Conservation (phyloP, 2,888 invertebrate genomes). For the Blastobasis lacticolella region DNA sequence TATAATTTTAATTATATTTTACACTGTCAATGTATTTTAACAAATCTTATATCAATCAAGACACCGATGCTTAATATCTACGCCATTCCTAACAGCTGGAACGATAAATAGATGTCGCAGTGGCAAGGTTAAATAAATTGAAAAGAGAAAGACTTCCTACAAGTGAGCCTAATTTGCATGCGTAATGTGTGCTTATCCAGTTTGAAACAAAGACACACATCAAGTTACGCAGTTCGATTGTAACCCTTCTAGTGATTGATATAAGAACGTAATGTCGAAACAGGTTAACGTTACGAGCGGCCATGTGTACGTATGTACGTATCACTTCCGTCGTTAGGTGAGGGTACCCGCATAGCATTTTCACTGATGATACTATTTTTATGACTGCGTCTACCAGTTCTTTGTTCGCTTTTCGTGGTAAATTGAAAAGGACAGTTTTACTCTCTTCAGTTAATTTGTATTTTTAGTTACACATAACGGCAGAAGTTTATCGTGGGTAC, state of each 20-base stretch:
- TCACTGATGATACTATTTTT: slow-evolving; percentile 38
- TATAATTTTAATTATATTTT: too few species aligned
- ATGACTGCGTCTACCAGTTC: slow-evolving; percentile 14
- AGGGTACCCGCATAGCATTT: slow-evolving; percentile 63
- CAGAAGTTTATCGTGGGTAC: too few species aligned
- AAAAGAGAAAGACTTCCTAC: background rate
- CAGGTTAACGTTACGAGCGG: slow-evolving; percentile 7
- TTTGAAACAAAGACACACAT: slow-evolving; percentile 33
- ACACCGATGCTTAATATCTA: too few species aligned
- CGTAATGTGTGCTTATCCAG: slow-evolving; percentile 43
- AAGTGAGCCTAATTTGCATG: slow-evolving; percentile 20
- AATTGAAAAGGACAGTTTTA: too few species aligned
- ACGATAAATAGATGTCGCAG: too few species aligned
- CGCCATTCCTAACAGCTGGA: too few species aligned
- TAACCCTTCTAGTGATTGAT: too few species aligned
- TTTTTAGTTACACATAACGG: too few species aligned
- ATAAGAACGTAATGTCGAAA: too few species aligned
- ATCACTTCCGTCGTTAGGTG: slow-evolving; percentile 55
- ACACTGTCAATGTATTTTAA: too few species aligned
- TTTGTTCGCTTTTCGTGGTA: background rate
- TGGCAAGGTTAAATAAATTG: background rate
- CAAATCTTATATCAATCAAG: too few species aligned
- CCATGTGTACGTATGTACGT: slow-evolving; percentile 42
- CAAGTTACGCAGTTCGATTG: too few species aligned
- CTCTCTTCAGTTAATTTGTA: background rate